Evolutionary conservation across 37 sponge, comb jelly and placozoan species (phyloP), one percentile per base, ranked within the genome.

Genomic region (Bolinopsis microptera): DNA sequence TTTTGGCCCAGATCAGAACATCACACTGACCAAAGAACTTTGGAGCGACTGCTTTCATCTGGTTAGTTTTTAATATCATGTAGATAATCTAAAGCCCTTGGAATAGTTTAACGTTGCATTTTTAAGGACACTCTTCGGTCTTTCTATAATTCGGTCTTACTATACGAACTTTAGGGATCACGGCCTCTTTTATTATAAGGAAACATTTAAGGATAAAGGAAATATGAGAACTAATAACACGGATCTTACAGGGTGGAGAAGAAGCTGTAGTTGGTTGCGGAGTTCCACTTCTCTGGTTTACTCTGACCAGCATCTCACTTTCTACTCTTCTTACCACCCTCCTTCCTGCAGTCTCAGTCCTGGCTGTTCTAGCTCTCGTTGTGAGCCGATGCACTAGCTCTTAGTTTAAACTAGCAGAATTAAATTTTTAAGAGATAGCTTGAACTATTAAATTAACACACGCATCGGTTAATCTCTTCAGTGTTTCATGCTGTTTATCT

Each of bases 41-140:
- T 86, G 90, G 90, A 39, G 0, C 90, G 24, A 28, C 21, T 86
- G 90, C 22, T 86, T 41, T 48, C 41, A 40, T 8, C 80, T 34
- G 80, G 80, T 77, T 13, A 48, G 61, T 48, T 13, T 18, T 48
- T 18, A 48, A 48, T 18, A n/a, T n/a, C n/a, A n/a, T n/a, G n/a
- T n/a, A n/a, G n/a, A n/a, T n/a, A n/a, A n/a, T n/a, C n/a, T n/a
- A n/a, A n/a, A n/a, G n/a, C n/a, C n/a, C n/a, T n/a, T n/a, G n/a
- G n/a, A n/a, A n/a, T n/a, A n/a, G n/a, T n/a, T n/a, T n/a, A n/a
- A n/a, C n/a, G n/a, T n/a, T n/a, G n/a, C n/a, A n/a, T n/a, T n/a
- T n/a, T n/a, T n/a, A n/a, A n/a, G n/a, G n/a, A n/a, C n/a, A n/a
- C n/a, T n/a, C n/a, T n/a, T n/a, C n/a, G n/a, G n/a, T n/a, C n/a